Percentiles rank a stretch among this genome's conserved stretches.
These are phyloP conservation scores for Lophius americanus DNA, from an alignment of 2,797 vertebrate species.

Conservation along the genomic window DNA sequence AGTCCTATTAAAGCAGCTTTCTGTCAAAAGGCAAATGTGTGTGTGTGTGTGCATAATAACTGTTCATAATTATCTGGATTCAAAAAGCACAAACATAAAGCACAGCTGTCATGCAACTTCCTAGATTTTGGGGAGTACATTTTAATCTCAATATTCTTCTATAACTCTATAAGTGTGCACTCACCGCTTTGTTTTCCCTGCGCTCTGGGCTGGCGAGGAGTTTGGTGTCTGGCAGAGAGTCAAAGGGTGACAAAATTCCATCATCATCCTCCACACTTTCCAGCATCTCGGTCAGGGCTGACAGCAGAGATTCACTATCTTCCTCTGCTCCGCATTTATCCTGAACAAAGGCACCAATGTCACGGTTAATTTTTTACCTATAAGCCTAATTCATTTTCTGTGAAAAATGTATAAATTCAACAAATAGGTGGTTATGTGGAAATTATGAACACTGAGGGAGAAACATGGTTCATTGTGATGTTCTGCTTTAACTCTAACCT, in stretches of 20 bases:
- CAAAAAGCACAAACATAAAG: not conserved
- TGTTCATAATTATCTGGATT: not conserved
- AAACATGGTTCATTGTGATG: not conserved
- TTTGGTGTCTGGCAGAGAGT: constrained; percentile 87
- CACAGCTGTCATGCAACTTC: not conserved
- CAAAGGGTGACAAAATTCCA: constrained; percentile 89
- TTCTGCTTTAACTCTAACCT: constrained; percentile 79
- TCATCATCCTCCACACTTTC: constrained; percentile 90
- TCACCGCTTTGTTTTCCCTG: constrained; percentile 73
- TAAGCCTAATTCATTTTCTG: not conserved
- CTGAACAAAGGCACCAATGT: constrained; percentile 39
- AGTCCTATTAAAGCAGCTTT: not conserved
- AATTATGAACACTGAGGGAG: no score
- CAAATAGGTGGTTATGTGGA: no score
- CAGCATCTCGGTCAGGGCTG: constrained; percentile 92
- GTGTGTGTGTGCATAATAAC: not conserved
- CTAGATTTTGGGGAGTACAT: accelerated
- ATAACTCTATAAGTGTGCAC: constrained; percentile 12
- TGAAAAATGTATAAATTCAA: no score
- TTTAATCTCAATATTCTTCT: not conserved
- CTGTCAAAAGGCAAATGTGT: not conserved
- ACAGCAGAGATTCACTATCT: constrained; percentile 89
- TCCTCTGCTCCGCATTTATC: constrained; percentile 81
- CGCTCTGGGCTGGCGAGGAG: constrained; percentile 81
- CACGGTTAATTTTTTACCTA: not conserved